Conservation (phyloP, 2,113 vertebrate genomes). For the Lipophrys pholis region DNA sequence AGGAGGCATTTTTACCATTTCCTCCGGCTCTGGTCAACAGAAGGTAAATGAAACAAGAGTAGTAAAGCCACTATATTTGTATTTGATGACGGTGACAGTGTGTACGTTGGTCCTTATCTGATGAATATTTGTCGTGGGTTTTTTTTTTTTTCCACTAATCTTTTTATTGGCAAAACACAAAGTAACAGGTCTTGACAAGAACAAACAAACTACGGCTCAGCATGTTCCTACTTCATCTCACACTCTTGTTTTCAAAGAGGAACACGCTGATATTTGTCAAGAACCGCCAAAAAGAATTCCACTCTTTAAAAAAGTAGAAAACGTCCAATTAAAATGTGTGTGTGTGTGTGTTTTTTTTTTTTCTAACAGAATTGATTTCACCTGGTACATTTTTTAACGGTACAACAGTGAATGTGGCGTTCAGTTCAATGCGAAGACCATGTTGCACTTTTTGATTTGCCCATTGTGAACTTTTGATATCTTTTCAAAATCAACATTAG, state of each 20-base stretch:
- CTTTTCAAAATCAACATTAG: slow-evolving; percentile 29
- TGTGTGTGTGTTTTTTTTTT: background rate
- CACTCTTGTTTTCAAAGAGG: background rate
- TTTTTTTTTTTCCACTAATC: slow-evolving; percentile 3
- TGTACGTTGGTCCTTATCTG: slow-evolving; percentile 52
- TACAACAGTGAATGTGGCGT: background rate
- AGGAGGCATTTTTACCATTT: slow-evolving; percentile 56
- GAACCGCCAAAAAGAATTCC: background rate
- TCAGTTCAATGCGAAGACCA: no score
- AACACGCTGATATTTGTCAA: background rate
- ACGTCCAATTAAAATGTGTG: no score
- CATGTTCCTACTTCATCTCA: background rate
- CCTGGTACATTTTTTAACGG: no score
- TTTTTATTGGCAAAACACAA: slow-evolving; percentile 13
- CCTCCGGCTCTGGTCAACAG: slow-evolving; percentile 45
- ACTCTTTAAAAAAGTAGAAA: no score
- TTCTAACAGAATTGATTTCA: no score
- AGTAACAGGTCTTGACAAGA: background rate
- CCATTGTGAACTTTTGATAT: slow-evolving; percentile 29
- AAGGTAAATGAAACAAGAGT: slow-evolving; percentile 50
- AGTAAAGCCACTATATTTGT: slow-evolving; percentile 67
- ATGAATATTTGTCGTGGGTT: slow-evolving; percentile 15
- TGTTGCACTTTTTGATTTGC: background rate
- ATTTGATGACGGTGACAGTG: slow-evolving; percentile 29
- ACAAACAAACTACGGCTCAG: background rate